Evolutionary conservation across 1,140 invertebrate genomes (phyloP), one percentile per base, ranked within the genome.

Genomic region (Leptinotarsa undecemlineata): DNA sequence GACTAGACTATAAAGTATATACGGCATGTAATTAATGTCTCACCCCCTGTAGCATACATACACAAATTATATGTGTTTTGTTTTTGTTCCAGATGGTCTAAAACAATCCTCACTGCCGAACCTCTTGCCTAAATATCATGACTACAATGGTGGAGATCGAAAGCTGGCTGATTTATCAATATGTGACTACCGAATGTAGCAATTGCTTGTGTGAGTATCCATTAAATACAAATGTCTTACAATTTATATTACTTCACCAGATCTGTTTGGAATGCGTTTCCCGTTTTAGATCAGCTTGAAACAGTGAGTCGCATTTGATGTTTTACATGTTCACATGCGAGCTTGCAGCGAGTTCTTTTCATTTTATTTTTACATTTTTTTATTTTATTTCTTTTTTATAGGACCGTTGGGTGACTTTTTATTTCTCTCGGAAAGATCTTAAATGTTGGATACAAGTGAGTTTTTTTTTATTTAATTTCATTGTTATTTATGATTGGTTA

Each of bases 131-230:
- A 76, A 73, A 67, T 48, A 76, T 72, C 13, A 89, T 89, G 88
- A 87, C 88, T 74, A 85, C 88, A 15, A 88, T 89, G 85, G 86
- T 89, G 72, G 88, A 90, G 81, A 78, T 90, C 78, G 89, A 90
- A 80, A 88, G 88, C 80, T 90, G 88, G 88, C 84, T 90, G 76
- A 89, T 89, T 80, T 90, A 90, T 81, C 88, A 90, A 78, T 90
- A 87, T 84, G 87, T 90, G 71, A 85, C 87, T 71, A 88, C 88
- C 75, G 88, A 90, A 83, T 90, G 88, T 82, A 88, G 88, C 84
- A 85, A 88, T 81, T 88, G 86, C 80, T 79, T 88, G 78, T 90
- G 88, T 90, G 86, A 86, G 88, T 89, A 86, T 64, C 63, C 63
- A 64, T 64, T 74, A 74, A 68, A 21, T 68, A 21, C 3, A 71